These are phyloP conservation scores for Sebastes itinus DNA, from an alignment of 2,797 vertebrate species.

Conservation along the genomic window DNA sequence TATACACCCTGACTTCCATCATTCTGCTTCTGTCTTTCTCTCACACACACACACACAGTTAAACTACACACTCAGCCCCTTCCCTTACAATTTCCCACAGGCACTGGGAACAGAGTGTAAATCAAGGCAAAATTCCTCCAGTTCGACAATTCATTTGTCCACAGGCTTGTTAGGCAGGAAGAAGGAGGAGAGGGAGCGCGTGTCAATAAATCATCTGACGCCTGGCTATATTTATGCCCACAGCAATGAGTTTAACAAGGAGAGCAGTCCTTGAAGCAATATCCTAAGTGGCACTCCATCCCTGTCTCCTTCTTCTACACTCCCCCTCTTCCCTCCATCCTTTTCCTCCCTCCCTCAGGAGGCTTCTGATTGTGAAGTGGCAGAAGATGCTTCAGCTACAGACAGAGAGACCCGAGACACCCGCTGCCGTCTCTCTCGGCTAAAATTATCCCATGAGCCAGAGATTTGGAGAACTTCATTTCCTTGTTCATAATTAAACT, in stretches of 20 bases:
- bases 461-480: conserved; percentile 77
- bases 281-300: conserved; percentile 84
- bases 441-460: conserved; percentile 73
- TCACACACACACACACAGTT: not conserved
- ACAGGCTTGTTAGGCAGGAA: conserved; percentile 78
- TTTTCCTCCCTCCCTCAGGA: conserved; percentile 53
- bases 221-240: conserved; percentile 77
- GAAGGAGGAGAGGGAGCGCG: conserved; percentile 63
- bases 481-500: conserved; percentile 80
- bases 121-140: conserved; percentile 75
- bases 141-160: conserved; percentile 78
- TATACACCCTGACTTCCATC: not conserved
- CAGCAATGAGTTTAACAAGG: conserved; percentile 79
- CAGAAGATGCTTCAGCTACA: conserved; percentile 63
- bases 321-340: not conserved
- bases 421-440: conserved; percentile 47
- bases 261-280: conserved; percentile 80
- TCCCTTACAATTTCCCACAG: conserved; percentile 50
- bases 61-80: conserved; percentile 2
- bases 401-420: conserved; percentile 45
- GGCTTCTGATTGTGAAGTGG: conserved; percentile 74
- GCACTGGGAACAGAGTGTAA: conserved; percentile 60
- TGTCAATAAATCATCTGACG: conserved; percentile 81
- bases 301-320: conserved; percentile 64
- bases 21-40: not conserved